Evolutionary conservation across 2,888 invertebrate genomes (phyloP).

Genomic region (Stomorhina lunata): DNA sequence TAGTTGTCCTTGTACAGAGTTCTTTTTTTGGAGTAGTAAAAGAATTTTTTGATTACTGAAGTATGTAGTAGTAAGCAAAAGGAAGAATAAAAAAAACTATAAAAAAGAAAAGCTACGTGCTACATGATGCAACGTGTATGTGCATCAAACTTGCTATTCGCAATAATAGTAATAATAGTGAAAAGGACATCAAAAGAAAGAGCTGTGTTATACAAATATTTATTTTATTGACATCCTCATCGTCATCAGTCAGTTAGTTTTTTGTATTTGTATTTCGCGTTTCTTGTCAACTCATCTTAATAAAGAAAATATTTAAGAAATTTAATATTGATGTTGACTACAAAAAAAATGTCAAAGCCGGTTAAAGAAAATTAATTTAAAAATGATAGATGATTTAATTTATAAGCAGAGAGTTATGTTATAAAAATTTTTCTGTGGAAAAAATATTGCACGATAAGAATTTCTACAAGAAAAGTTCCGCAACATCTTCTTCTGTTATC

Average conservation of each 20-base stretch:
- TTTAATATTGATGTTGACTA: slow-evolving; percentile 17
- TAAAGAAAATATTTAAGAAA: slow-evolving; percentile 21
- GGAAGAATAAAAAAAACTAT: slow-evolving; percentile 16
- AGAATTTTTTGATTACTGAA: slow-evolving; percentile 64
- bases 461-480: too few relatives aligned
- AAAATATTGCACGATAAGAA: too few relatives aligned
- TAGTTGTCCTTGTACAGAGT: slow-evolving; percentile 56
- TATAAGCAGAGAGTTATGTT: too few relatives aligned
- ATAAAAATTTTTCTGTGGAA: too few relatives aligned
- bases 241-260: background rate
- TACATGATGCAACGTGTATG: slow-evolving; percentile 26
- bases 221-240: slow-evolving; percentile 47
- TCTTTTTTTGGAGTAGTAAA: slow-evolving; percentile 59
- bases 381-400: too few relatives aligned
- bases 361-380: too few relatives aligned
- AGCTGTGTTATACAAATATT: slow-evolving; percentile 50
- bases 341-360: background rate
- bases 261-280: background rate
- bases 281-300: background rate
- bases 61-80: slow-evolving; percentile 47
- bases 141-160: slow-evolving; percentile 22
- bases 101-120: slow-evolving; percentile 36
- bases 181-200: slow-evolving; percentile 59
- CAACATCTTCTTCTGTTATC: too few relatives aligned
- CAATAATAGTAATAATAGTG: slow-evolving; percentile 53